phyloP scores from a whole-genome alignment of 2,113 vertebrate species.

The Odocoileus hemionus region DNA sequence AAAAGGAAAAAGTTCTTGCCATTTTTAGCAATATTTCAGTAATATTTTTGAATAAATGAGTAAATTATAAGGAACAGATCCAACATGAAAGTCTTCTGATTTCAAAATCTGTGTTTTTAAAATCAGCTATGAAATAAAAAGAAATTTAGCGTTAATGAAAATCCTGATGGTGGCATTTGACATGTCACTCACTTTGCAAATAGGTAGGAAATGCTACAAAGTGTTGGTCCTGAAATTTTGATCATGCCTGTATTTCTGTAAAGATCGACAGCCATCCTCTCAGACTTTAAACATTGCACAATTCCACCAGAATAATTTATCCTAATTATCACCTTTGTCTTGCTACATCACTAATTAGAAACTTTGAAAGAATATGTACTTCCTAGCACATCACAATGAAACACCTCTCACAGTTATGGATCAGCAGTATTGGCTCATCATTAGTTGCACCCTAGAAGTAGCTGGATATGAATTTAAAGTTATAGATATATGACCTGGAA shows the following conservation, averaged over 20 bases:
- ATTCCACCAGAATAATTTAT: neutral
- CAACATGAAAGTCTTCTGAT: neutral
- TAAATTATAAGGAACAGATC: neutral
- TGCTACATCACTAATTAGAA: neutral
- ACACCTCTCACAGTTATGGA: neutral
- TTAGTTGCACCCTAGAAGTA: neutral
- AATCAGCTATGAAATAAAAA: neutral
- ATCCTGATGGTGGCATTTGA: neutral
- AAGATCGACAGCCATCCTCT: neutral
- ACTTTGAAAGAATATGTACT: neutral
- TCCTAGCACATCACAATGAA: neutral
- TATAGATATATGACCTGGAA: neutral
- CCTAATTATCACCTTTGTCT: neutral
- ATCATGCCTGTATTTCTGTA: neutral
- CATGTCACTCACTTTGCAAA: neutral
- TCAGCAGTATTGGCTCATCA: neutral
- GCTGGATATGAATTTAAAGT: neutral
- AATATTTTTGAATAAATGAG: neutral
- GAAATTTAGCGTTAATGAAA: neutral
- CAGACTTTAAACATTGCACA: neutral
- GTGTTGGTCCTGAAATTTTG: neutral
- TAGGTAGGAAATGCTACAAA: neutral
- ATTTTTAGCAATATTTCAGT: neutral
- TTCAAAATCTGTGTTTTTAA: neutral
- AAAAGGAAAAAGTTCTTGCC: neutral